Evolutionary conservation across 2,113 vertebrate species (phyloP), one percentile per base, ranked within the genome.

Genomic region (Donacobius atricapilla): DNA sequence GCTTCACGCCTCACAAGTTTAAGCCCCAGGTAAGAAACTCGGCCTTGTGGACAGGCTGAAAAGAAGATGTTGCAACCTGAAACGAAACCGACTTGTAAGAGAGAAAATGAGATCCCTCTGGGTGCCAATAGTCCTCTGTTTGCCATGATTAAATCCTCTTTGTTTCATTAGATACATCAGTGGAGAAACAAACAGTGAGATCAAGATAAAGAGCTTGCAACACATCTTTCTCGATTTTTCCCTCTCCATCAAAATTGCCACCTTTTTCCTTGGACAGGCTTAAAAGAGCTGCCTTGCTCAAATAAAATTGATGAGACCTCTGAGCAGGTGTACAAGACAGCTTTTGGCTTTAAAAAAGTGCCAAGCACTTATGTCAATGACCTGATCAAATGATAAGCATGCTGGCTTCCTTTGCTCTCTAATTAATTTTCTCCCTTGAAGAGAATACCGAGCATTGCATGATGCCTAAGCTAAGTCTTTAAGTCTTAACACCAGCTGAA

Each of bases 1-100:
- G 90, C 97, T 98, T 98, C 97, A 97, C 90, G 98, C 98, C 97
- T 98, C 96, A 90, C 94, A 97, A 92, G 97, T 97, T 98, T 97
- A 98, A 98, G 98, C 98, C 98, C 83, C 97, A 98, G 98, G 98
- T 98, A 98, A 98, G 97, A 98, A 98, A 98, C 95, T 97, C 95
- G 42, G 97, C 97, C 94, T 97, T 81, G 86, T 96, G 91, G 95
- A 95, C 97, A 90, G 3, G 91, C 87, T 90, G 94, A 97, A 96
- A 97, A 97, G 95, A 95, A 97, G 97, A 94, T 81, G 68, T 72
- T 97, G 98, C 97, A 98, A 98, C 96, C 96, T 97, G 98, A 98
- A 98, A 96, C 97, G 40, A 80, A 58, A 53, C 57, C 70, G 95
- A 92, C 93, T 95, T 85, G 95, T 96, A 97, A 95, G 70, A 84